Evolutionary conservation across 1,140 invertebrate species (phyloP), one percentile per base, ranked within the genome.

Genomic region (Cherax destructor): DNA sequence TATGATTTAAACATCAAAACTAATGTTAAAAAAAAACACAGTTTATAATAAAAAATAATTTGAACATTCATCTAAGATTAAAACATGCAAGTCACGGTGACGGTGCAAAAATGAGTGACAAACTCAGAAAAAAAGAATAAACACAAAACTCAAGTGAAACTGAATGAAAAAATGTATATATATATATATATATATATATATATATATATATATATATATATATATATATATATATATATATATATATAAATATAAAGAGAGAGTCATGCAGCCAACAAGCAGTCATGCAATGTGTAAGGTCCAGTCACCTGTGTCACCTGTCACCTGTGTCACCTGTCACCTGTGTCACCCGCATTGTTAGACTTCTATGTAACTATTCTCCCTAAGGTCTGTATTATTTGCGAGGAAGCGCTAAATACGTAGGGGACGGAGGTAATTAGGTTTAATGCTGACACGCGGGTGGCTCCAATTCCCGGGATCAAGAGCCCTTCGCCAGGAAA

Each of bases 91-190:
- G 65, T 86, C 47, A 52, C 49, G 79, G 87, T 89, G 87, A 83
- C 79, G 79, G 87, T 89, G 87, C 87, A 18, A 89, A 83, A 89
- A 89, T 72, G 87, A 89, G 87, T 89, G 87, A 89, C 79, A 89
- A 89, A 89, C 74, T 56, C 83, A 83, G 87, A 74, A 89, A 83
- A 89, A 47, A 18, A 69, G 52, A 79, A 85, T n/a, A 85, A 65
- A 85, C 76, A 85, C 52, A 52, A 77, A 85, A 85, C 81, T 91
- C 21, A 85, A 47, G 76, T 30, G 5, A n/a, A 79, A 61, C 10
- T 21, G 5, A 80, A 79, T 24, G 11, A 50, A n/a, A 18, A 18
- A 5, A 65, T 65, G 5, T 65, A 65, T 65, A 65, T 10, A 59
- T 59, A 59, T 59, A 77, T 47, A 77, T 21, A 72, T 79, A 65